Base-by-base conservation (phyloP, 2,113 vertebrate genomes). In the Campylomormyrus numenius region DNA sequence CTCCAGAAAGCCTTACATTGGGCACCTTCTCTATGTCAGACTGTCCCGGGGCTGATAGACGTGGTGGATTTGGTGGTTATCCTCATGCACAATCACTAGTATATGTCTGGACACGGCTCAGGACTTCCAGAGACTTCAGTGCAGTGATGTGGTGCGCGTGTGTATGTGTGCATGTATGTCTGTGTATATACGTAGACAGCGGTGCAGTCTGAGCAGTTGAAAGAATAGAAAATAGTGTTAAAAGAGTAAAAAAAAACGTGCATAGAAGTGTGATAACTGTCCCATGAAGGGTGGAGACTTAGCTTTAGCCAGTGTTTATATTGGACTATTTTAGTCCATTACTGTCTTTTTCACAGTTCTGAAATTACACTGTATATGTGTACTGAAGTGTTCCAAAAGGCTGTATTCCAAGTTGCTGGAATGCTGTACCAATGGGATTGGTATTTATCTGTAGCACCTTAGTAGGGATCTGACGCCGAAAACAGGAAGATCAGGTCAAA, bases 1-100 rank as follows among this genome's bases (percentile, higher is more conserved):
- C 66, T 88, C 86, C 90, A 80, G 70, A 21, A 87, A 70, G 2
- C 27, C 83, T 27, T 85, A 45, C 84, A 42, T 89, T 52, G 66
- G 70, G 66, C 70, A 89, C 74, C 52, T 50, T 83, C 89, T 39
- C 45, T 52, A 21, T 39, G 89, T 85, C 90, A 91, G 92, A 91
- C 90, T 89, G 89, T 91, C 89, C 91, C 58, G n/a, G n/a, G 45
- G 85, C 58, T 88, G 89, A 74, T 84, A 88, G 86, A 74, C 74
- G 35, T 86, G 85, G 42, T 89, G 84, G 77, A 19, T 17, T 88
- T 89, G 87, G 88, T 46, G 70, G 80, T 31, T 66, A 52, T 39
- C 15, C 88, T 85, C 88, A 48, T 58, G 50, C 35, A 89, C 50
- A 31, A 35, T 49, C 94, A 89, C 91, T 66, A 46, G 70, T 24